phyloP scores from a whole-genome alignment of 2,113 vertebrate genomes.

The Phalacrocorax aristotelis region DNA sequence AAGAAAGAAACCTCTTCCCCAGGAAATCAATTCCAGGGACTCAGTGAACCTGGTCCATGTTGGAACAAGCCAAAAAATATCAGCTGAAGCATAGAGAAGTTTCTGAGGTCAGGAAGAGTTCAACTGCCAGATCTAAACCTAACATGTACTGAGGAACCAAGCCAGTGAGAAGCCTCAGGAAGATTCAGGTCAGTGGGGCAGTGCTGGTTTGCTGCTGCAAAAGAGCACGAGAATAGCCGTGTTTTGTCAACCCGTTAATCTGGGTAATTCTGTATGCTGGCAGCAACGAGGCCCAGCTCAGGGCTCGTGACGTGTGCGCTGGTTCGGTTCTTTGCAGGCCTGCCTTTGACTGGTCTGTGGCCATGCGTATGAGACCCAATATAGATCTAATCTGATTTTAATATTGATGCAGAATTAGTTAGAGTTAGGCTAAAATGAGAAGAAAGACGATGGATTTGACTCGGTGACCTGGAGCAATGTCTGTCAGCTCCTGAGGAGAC shows the following conservation, averaged over 20 bases:
- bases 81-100: neutral
- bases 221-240: neutral
- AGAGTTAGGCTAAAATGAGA: neutral
- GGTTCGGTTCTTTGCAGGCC: neutral
- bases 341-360: neutral
- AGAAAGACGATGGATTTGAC: neutral
- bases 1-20: neutral
- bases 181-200: neutral
- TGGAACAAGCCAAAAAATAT: neutral
- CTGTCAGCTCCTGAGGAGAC: neutral
- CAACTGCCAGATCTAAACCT: neutral
- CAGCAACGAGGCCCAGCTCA: neutral
- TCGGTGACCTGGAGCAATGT: neutral
- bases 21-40: neutral
- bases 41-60: neutral
- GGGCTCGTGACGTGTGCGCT: accelerated
- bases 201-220: neutral
- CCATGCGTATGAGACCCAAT: accelerated
- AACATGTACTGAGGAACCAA: accelerated
- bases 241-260: neutral
- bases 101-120: neutral
- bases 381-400: neutral
- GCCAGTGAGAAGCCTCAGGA: neutral
- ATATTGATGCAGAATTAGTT: neutral
- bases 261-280: neutral